Evolutionary conservation across 2,113 vertebrate species (phyloP).

Genomic region (Ancistrus triradiatus): DNA sequence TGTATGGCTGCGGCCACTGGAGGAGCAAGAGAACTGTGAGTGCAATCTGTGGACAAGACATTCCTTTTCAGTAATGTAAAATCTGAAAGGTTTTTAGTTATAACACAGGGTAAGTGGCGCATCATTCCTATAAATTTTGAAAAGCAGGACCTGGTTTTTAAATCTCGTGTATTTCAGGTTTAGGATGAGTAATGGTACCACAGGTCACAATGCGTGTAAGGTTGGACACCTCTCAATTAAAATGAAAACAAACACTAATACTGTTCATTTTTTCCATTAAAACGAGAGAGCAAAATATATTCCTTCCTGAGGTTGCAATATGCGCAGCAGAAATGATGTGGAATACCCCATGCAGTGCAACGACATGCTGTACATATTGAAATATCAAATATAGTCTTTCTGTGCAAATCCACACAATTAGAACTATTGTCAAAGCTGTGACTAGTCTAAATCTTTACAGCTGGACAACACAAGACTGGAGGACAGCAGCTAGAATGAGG

Average conservation of each 20-base stretch:
- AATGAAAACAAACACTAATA: slow-evolving; percentile 46
- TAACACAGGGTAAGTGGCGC: slow-evolving; percentile 48
- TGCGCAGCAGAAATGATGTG: slow-evolving; percentile 5
- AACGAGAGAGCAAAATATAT: slow-evolving; percentile 25
- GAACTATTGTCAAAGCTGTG: slow-evolving; percentile 42
- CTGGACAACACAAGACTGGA: slow-evolving; percentile 37
- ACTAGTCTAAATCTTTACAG: slow-evolving; percentile 42
- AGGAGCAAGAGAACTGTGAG: slow-evolving; percentile 49
- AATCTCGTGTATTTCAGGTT: slow-evolving; percentile 63
- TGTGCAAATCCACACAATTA: slow-evolving; percentile 43
- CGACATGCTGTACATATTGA: slow-evolving; percentile 11
- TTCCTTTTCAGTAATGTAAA: slow-evolving; percentile 47
- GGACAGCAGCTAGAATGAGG: slow-evolving; percentile 56
- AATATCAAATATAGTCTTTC: slow-evolving; percentile 22
- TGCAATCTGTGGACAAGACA: slow-evolving; percentile 44
- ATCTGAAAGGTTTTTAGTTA: slow-evolving; percentile 57
- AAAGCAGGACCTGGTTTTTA: slow-evolving; percentile 56
- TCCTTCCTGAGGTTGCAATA: slow-evolving; percentile 14
- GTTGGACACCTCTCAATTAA: slow-evolving; percentile 49
- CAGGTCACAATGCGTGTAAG: slow-evolving; percentile 44
- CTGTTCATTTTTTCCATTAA: slow-evolving; percentile 14
- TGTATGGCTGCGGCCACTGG: slow-evolving; percentile 56
- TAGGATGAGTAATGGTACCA: slow-evolving; percentile 60
- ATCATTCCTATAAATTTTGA: slow-evolving; percentile 60
- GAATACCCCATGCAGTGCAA: slow-evolving; percentile 11